phyloP scores from a whole-genome alignment of 2,888 invertebrate genomes.

The Pseudoips prasinana region DNA sequence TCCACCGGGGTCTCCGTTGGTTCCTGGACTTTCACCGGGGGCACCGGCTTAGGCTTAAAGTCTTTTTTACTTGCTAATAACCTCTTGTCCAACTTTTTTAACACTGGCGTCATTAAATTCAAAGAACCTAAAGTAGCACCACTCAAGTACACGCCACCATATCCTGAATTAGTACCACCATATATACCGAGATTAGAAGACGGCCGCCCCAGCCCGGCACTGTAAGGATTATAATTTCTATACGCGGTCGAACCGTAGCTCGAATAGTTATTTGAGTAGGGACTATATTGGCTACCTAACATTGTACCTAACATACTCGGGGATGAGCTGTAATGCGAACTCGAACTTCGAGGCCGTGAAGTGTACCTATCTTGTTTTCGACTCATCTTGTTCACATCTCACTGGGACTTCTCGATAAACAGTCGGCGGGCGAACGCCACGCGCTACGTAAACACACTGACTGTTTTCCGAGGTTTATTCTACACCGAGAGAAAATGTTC shows the following conservation, averaged over 20 bases:
- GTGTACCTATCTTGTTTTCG: conserved; percentile 70
- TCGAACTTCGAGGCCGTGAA: conserved; percentile 68
- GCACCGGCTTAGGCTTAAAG: conserved; percentile 71
- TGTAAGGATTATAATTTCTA: conserved; percentile 73
- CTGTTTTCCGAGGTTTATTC: conserved; percentile 60
- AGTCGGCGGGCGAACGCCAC: conserved; percentile 51
- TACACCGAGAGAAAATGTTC: conserved; percentile 62
- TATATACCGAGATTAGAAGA: conserved; percentile 76
- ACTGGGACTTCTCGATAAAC: conserved; percentile 33
- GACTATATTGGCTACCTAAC: conserved; percentile 63
- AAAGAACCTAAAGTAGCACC: conserved; percentile 80
- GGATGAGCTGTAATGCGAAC: conserved; percentile 68
- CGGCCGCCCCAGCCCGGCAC: conserved; percentile 64
- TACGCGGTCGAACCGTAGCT: conserved; percentile 63
- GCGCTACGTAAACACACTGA: conserved; percentile 68
- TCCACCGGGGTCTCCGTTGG: conserved; percentile 22
- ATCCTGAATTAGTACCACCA: conserved; percentile 84
- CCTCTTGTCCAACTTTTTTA: conserved; percentile 75
- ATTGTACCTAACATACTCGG: conserved; percentile 70
- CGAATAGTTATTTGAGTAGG: conserved; percentile 63
- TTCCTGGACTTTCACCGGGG: conserved; percentile 56
- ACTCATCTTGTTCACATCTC: conserved; percentile 70
- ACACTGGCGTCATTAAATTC: conserved; percentile 80
- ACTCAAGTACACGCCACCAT: conserved; percentile 86
- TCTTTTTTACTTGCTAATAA: conserved; percentile 74